These are phyloP conservation scores for Linnaemya tessellans DNA, from an alignment of 2,888 invertebrate species.

Conservation along the genomic window DNA sequence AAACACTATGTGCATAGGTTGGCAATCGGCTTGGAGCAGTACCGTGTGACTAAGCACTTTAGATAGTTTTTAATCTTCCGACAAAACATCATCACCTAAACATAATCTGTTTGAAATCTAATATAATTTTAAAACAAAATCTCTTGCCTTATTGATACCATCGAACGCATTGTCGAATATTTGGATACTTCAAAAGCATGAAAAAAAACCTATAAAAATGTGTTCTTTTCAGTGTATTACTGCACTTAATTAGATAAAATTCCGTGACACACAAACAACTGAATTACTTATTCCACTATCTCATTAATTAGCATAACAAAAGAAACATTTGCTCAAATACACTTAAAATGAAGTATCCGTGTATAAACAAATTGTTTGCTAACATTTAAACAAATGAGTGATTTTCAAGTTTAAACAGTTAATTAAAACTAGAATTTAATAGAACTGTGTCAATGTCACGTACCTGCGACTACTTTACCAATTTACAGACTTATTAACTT, in stretches of 20 bases:
- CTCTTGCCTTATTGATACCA: too few relatives aligned
- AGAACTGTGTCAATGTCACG: constrained; percentile 58
- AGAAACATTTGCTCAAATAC: constrained; percentile 1
- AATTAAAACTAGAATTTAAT: constrained; percentile 40
- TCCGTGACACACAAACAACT: too few relatives aligned
- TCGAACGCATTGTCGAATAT: too few relatives aligned
- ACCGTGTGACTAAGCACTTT: too few relatives aligned
- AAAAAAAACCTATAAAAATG: too few relatives aligned
- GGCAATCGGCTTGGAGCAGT: too few relatives aligned
- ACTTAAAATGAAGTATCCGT: constrained; percentile 6
- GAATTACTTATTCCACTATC: constrained; percentile 9
- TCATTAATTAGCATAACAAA: constrained; percentile 36
- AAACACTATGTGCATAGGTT: too few relatives aligned
- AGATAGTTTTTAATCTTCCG: too few relatives aligned
- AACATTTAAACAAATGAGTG: neutral
- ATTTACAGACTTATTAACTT: neutral
- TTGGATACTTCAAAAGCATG: too few relatives aligned
- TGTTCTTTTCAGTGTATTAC: neutral
- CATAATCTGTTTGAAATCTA: too few relatives aligned
- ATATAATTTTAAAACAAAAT: too few relatives aligned
- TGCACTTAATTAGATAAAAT: neutral
- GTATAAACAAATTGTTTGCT: constrained; percentile 1
- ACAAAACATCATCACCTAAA: too few relatives aligned
- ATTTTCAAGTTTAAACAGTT: constrained; percentile 58
- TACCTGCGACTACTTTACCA: constrained; percentile 3